Evolutionary conservation across 2,888 invertebrate genomes (phyloP).

Genomic region (Myopa tessellatipennis): DNA sequence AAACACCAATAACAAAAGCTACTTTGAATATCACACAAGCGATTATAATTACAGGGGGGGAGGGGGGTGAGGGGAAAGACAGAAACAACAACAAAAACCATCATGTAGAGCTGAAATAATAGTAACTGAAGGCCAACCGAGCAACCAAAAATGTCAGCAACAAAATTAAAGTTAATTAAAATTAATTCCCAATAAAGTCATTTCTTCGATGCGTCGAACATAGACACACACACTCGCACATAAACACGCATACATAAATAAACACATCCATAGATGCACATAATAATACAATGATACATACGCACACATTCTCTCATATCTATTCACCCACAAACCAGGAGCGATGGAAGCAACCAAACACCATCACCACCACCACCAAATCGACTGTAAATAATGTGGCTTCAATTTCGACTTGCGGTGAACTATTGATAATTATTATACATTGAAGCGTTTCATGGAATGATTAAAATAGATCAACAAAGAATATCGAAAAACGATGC

Average conservation of each 20-base stretch:
- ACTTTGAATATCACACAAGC: constrained; percentile 34
- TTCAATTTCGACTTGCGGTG: constrained; percentile 25
- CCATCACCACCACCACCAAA: no score
- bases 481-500: background rate
- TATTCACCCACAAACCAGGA: no score
- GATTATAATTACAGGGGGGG: constrained; percentile 6
- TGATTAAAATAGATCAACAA: constrained; percentile 13
- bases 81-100: constrained; percentile 13
- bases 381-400: background rate
- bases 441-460: constrained; percentile 10
- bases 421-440: constrained; percentile 11
- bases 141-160: constrained; percentile 32
- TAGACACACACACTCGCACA: background rate
- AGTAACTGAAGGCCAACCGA: background rate
- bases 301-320: no score
- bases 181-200: constrained; percentile 55
- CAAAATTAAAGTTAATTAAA: constrained; percentile 54
- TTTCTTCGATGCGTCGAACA: constrained; percentile 38
- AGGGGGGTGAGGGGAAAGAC: background rate
- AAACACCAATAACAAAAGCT: constrained; percentile 7
- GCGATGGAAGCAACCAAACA: no score
- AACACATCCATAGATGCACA: background rate
- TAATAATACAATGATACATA: background rate
- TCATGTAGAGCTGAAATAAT: background rate
- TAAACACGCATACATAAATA: background rate